A percentile compares a stretch with the other conserved stretches of the same genome.
Conservation (phyloP, 2,888 invertebrate genomes). For the Drosophila helvetica region DNA sequence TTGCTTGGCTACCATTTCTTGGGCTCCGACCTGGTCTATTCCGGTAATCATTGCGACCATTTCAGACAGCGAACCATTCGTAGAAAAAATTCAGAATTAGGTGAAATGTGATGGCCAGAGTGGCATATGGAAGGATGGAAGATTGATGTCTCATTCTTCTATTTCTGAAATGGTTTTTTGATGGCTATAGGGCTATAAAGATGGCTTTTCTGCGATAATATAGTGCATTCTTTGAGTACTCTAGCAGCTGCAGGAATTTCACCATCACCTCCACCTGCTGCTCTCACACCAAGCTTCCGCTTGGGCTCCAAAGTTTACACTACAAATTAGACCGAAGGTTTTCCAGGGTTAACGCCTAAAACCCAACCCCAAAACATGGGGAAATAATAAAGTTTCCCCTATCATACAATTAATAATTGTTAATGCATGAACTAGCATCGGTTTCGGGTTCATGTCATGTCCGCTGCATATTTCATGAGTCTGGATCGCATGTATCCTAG, state of each 20-base stretch:
- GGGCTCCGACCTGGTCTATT: too few relatives aligned
- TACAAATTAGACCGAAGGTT: constrained; percentile 13
- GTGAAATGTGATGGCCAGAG: too few relatives aligned
- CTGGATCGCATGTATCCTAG: constrained; percentile 27
- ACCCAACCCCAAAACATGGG: neutral
- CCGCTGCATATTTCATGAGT: constrained; percentile 38
- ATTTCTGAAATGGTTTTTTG: neutral
- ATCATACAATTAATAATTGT: constrained; percentile 30
- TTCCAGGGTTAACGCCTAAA: constrained; percentile 6
- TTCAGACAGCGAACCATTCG: too few relatives aligned
- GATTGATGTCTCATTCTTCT: neutral
- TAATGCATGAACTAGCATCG: constrained; percentile 40
- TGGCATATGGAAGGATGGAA: neutral
- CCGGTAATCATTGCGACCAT: too few relatives aligned
- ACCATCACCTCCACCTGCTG: neutral
- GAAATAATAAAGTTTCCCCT: neutral
- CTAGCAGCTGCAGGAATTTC: neutral
- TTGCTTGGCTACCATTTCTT: too few relatives aligned
- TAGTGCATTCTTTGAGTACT: too few relatives aligned
- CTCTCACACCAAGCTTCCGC: neutral
- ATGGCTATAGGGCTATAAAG: too few relatives aligned
- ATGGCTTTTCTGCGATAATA: too few relatives aligned
- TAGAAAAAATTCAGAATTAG: too few relatives aligned
- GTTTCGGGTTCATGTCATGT: constrained; percentile 22
- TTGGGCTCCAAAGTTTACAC: constrained; percentile 15